Evolutionary conservation across 2,797 vertebrate species (phyloP), one percentile per base, ranked within the genome.

Genomic region (Siniperca scherzeri): DNA sequence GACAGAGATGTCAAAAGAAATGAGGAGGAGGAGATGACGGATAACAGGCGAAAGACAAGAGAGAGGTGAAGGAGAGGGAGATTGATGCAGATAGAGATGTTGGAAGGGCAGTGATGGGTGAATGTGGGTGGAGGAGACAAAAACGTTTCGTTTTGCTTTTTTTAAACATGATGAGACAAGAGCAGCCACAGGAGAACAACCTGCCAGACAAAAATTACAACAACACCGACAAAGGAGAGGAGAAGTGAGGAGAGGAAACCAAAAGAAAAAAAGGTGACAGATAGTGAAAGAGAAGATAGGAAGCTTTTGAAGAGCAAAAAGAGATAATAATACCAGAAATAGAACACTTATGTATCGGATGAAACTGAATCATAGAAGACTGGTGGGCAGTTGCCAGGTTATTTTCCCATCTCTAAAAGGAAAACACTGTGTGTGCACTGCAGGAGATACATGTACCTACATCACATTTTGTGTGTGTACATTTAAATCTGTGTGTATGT

Each of bases 141-240:
- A 92, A 93, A 90, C 57, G 56, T 79, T 92, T 89, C 2, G 80
- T 72, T 92, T 88, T 90, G 80, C 74, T 91, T 88, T 91, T 77
- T 36, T 36, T 36, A 86, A 92, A 94, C 90, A 84, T 78, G 83
- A 93, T 88, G 90, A 21, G 89, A 92, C 86, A 87, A 87, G 82
- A 83, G 82, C 56, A 87, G 81, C 86, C 88, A 88, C 82, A 91
- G 86, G 85, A 93, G 81, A 89, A 86, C 74, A 91, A 79, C 74
- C 74, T 83, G 86, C 66, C 88, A 87, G 89, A 93, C 91, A 84
- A 74, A 85, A 77, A 86, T 76, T 70, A 87, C 79, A 90, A 30
- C 62, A 81, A 79, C 64, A 85, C 62, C 11, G 19, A 65, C 13
- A 81, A 64, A 69, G 38, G 62, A 82, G 53, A 64, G 61, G 48